Conservation (phyloP, 2,888 invertebrate species). For the Phengaris arion region DNA sequence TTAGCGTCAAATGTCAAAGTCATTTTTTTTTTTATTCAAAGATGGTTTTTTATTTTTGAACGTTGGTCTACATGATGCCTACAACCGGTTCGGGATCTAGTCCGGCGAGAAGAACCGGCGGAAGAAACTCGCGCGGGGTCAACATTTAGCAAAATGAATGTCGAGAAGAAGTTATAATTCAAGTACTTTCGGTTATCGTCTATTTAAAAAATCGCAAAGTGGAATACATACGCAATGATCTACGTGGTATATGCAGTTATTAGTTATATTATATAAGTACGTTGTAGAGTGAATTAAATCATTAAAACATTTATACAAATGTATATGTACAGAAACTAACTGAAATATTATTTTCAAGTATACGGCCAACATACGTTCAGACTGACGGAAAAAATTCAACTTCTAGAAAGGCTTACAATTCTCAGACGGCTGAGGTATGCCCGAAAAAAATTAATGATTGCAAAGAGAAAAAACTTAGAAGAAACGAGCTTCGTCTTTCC, state of each 20-base stretch:
- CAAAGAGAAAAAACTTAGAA: conserved; percentile 58
- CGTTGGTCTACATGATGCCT: too few relatives aligned
- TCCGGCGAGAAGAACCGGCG: too few relatives aligned
- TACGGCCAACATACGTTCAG: conserved; percentile 12
- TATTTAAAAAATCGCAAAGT: too few relatives aligned
- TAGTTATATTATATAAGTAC: too few relatives aligned
- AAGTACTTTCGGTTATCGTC: too few relatives aligned
- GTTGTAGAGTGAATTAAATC: neutral
- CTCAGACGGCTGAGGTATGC: conserved; percentile 42
- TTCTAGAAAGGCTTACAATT: conserved; percentile 34
- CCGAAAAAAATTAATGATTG: conserved; percentile 58
- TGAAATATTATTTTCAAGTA: conserved; percentile 26
- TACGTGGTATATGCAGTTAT: too few relatives aligned
- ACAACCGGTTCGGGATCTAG: too few relatives aligned
- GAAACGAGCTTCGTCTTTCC: conserved; percentile 69
- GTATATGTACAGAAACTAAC: neutral
- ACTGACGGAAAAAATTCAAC: conserved; percentile 27
- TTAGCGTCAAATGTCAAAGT: neutral
- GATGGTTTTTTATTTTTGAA: neutral
- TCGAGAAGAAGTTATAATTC: too few relatives aligned
- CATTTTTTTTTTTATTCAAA: neutral
- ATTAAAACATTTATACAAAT: neutral
- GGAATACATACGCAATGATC: too few relatives aligned
- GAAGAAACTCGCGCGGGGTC: too few relatives aligned
- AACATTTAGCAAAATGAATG: too few relatives aligned